Evolutionary conservation across 53 echinoderm and acorn worm species (phyloP), one percentile per base, ranked within the genome.

Genomic region (Antedon mediterranea): DNA sequence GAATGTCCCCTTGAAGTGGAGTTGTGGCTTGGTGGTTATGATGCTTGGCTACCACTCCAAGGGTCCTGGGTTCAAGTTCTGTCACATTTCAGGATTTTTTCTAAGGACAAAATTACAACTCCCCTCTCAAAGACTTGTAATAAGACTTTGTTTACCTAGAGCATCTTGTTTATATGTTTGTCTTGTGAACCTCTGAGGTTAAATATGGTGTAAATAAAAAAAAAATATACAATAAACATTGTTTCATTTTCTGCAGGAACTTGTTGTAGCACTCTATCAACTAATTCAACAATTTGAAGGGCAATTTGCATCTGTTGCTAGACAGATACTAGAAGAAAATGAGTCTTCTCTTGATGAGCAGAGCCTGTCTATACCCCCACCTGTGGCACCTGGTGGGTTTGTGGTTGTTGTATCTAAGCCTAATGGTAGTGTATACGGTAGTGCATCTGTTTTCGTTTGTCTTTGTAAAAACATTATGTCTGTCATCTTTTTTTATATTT

Each of bases 401-500:
- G 85, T 93, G 77, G 88, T 88, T 71, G 86, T 86, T 79, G 84
- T 87, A 79, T 77, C 89, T 11, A 57, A 77, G 83, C 34, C 88
- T 79, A 93, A 93, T 82, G 90, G 93, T 90, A 90, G 84, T 74
- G 81, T 89, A n/a, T n/a, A n/a, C n/a, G n/a, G n/a, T n/a, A 42
- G 32, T 85, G 41, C 41, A 41, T 41, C 41, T 41, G 41, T 41
- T 41, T 41, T 41, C 13, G 41, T 41, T 41, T 41, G 41, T 41
- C 41, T 41, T 57, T 8, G 57, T 57, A 57, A 57, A 57, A 8
- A 13, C 57, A 57, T 57, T 57, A 41, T 13, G 13, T 41, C 13
- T 13, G 13, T 57, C 9, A 57, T 23, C 23, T 2, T 37, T 37
- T 37, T 11, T 37, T 6, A 37, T 37, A 37, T 37, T 37, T 37